A percentile compares a stretch with the other conserved stretches of the same genome.
Evolutionary conservation across 1,140 invertebrate genomes (phyloP).

Genomic region (Conopomorpha cramerella): DNA sequence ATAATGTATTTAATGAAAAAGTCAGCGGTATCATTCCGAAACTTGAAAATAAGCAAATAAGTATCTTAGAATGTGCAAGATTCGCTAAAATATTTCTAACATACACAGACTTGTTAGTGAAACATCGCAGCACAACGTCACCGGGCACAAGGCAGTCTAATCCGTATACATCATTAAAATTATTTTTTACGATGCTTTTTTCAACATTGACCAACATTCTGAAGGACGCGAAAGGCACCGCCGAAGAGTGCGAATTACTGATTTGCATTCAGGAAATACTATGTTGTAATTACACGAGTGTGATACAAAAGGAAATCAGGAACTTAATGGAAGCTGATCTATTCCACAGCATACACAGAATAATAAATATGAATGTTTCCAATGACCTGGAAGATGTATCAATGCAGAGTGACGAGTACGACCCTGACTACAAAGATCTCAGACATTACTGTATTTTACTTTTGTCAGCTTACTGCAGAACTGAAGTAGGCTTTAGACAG

Average conservation of each 20-base stretch:
- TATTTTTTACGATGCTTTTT: constrained; percentile 15
- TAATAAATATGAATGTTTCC: constrained; percentile 18
- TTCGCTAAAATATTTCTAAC: constrained; percentile 15
- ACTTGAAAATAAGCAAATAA: constrained; percentile 10
- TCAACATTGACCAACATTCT: constrained; percentile 11
- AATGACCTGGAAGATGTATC: no score
- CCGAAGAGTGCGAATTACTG: constrained; percentile 19
- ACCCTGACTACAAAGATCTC: no score
- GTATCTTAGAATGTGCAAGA: constrained; percentile 15
- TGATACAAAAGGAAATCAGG: constrained; percentile 17
- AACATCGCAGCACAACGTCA: constrained; percentile 10
- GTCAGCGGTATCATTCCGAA: constrained; percentile 6
- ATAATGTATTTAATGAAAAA: no score
- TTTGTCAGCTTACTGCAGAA: constrained; percentile 31
- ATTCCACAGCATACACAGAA: constrained; percentile 25
- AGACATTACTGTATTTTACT: constrained; percentile 27
- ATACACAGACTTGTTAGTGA: constrained; percentile 21
- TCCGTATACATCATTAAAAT: constrained; percentile 13
- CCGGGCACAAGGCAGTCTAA: constrained; percentile 9
- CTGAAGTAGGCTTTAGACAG: constrained; percentile 15
- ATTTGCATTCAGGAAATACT: constrained; percentile 19
- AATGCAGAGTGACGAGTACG: no score
- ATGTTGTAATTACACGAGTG: constrained; percentile 17
- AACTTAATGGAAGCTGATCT: constrained; percentile 19
- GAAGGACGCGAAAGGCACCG: constrained; percentile 15